Evolutionary conservation across 2,888 invertebrate species (phyloP).

Genomic region (Drosophila mimica): DNA sequence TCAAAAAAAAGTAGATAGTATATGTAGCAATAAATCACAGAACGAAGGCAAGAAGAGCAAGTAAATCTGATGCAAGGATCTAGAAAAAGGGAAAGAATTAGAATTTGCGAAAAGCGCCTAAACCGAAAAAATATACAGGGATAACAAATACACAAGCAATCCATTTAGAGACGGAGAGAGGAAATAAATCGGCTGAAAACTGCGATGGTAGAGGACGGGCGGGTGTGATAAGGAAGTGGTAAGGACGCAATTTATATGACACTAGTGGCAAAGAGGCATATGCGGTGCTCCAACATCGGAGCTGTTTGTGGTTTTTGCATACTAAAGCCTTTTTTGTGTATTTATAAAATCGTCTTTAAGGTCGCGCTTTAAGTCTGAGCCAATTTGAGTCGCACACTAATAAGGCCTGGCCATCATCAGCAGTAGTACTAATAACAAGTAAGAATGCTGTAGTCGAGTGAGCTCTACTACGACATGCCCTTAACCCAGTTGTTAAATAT

Average conservation of each 20-base stretch:
- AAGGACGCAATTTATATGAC: constrained; percentile 1
- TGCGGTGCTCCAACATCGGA: constrained; percentile 6
- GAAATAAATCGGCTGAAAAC: constrained; percentile 25
- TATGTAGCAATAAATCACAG: constrained; percentile 38
- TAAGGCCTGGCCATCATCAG: constrained; percentile 13
- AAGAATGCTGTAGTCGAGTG: no score
- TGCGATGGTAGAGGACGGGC: not conserved
- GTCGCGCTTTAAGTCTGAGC: constrained; percentile 19
- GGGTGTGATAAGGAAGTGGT: not conserved
- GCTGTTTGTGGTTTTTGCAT: constrained; percentile 9
- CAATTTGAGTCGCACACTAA: constrained; percentile 13
- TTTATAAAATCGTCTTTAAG: constrained; percentile 31
- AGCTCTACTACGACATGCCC: no score
- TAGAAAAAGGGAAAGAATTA: constrained; percentile 2
- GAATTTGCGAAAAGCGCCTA: constrained; percentile 1
- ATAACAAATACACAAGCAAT: constrained; percentile 30
- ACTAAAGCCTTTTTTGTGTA: constrained; percentile 55
- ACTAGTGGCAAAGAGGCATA: constrained; percentile 3
- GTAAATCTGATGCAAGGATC: not conserved
- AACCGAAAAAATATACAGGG: constrained; percentile 6
- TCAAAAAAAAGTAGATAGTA: constrained; percentile 8
- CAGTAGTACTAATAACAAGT: not conserved
- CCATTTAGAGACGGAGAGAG: constrained; percentile 5
- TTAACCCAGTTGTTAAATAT: no score
- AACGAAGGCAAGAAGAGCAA: not conserved